phyloP scores from a whole-genome alignment of 2,113 vertebrate genomes.

The Irena cyanogastra region DNA sequence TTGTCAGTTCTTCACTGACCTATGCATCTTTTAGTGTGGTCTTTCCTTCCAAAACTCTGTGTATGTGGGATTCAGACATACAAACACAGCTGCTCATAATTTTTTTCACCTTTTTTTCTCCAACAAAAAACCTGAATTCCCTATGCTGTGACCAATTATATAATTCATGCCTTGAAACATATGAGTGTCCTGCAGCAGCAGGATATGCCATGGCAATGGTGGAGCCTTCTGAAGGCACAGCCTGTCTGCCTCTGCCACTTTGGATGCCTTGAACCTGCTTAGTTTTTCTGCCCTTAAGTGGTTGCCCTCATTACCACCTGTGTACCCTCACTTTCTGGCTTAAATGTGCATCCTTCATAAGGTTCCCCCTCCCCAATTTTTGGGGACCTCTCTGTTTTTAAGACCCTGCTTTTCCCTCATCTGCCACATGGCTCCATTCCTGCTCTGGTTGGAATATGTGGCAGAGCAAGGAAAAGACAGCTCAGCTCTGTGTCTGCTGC shows the following conservation, averaged over 20 bases:
- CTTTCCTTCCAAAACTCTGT: not conserved
- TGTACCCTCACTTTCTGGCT: not conserved
- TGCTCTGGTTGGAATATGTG: not conserved
- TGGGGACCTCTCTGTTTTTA: not conserved
- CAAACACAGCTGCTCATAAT: not conserved
- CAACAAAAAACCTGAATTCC: not conserved
- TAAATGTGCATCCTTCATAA: not conserved
- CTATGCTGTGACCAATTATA: not conserved
- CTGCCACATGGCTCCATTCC: not conserved
- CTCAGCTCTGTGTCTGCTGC: not conserved
- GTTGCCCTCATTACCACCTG: not conserved
- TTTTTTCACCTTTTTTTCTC: not conserved
- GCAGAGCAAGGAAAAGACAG: not conserved
- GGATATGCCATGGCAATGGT: fast-evolving
- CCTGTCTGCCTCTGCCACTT: not conserved
- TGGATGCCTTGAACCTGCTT: not conserved
- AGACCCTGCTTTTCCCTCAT: not conserved
- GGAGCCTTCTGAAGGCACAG: not conserved
- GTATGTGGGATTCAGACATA: fast-evolving
- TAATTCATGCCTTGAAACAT: not conserved
- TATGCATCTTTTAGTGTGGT: fast-evolving
- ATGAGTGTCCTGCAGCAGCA: not conserved
- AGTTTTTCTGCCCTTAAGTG: not conserved
- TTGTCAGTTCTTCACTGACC: not conserved
- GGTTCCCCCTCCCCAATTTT: not conserved